phyloP scores from a whole-genome alignment of 2,797 vertebrate species.

The Lates japonicus region DNA sequence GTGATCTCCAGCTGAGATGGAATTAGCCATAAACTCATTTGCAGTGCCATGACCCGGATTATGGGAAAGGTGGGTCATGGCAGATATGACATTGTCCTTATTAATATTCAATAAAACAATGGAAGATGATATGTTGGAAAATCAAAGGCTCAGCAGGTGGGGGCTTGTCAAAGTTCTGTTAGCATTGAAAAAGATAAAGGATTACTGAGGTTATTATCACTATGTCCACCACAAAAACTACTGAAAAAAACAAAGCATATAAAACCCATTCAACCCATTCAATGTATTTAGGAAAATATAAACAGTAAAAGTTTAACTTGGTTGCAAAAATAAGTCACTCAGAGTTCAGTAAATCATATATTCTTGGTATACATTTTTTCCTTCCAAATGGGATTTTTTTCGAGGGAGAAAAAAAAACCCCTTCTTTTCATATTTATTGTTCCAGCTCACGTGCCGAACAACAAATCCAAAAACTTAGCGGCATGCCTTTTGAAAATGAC shows the following conservation, averaged over 20 bases:
- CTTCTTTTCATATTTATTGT: conserved; percentile 30
- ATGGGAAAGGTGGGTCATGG: conserved; percentile 79
- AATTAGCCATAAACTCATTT: conserved; percentile 84
- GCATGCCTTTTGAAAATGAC: conserved; percentile 50
- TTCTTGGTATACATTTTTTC: conserved; percentile 11
- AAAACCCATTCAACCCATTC: not conserved
- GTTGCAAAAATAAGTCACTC: conserved; percentile 3
- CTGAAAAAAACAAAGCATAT: not conserved
- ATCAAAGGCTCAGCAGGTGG: conserved; percentile 81
- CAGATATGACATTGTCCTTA: conserved; percentile 77
- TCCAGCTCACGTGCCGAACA: conserved; percentile 37
- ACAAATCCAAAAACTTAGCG: conserved; percentile 43
- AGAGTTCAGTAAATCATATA: conserved; percentile 2
- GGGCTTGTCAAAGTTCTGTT: conserved; percentile 66
- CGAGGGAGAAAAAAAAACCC: not conserved
- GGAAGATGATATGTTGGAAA: conserved; percentile 64
- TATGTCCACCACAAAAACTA: conserved; percentile 4
- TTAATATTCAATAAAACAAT: conserved; percentile 85
- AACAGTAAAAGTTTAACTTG: not conserved
- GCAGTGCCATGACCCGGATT: conserved; percentile 77
- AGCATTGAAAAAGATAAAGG: conserved; percentile 60
- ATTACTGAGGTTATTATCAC: conserved; percentile 63
- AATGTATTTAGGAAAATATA: not conserved
- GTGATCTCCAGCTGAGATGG: conserved; percentile 80
- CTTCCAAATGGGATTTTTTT: not conserved